phyloP scores from a whole-genome alignment of 2,113 vertebrate genomes.

The Lonchura striata region DNA sequence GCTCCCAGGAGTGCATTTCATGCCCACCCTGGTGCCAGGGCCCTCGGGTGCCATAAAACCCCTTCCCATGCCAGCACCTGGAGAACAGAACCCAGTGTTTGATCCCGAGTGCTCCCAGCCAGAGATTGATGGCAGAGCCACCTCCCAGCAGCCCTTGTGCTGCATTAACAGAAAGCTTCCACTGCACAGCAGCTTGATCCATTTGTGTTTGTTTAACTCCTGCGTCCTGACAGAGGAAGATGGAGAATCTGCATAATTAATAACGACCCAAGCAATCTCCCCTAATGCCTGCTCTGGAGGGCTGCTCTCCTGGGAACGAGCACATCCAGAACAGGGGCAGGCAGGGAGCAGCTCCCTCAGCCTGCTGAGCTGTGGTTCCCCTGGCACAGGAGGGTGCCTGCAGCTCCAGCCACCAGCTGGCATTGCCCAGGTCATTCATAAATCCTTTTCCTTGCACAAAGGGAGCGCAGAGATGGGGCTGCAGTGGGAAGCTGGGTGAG shows the following conservation, averaged over 20 bases:
- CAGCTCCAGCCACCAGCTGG: conserved; percentile 70
- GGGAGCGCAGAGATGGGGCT: conserved; percentile 49
- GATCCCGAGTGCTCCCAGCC: not conserved
- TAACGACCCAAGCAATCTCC: conserved; percentile 74
- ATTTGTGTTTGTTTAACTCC: conserved; percentile 76
- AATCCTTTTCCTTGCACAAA: conserved; percentile 41
- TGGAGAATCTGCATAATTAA: conserved; percentile 80
- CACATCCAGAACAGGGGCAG: conserved; percentile 72
- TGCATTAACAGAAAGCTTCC: conserved; percentile 50
- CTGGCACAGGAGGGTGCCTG: conserved; percentile 60
- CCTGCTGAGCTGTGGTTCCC: conserved; percentile 74
- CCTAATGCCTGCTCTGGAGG: conserved; percentile 70
- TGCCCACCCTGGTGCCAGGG: not conserved
- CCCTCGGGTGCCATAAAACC: not conserved
- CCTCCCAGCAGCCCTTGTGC: not conserved
- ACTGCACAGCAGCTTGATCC: conserved; percentile 69
- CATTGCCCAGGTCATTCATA: conserved; percentile 69
- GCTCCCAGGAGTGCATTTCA: not conserved
- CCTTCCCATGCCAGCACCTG: not conserved
- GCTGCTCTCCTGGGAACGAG: conserved; percentile 65
- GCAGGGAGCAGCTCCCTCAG: conserved; percentile 71
- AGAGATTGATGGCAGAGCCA: conserved; percentile 38
- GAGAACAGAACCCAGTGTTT: not conserved
- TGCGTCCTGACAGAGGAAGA: conserved; percentile 69
- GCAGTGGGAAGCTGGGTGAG: not conserved